Evolutionary conservation across 2,797 vertebrate genomes (phyloP), one percentile per base, ranked within the genome.

Genomic region (Astyanax mexicanus): DNA sequence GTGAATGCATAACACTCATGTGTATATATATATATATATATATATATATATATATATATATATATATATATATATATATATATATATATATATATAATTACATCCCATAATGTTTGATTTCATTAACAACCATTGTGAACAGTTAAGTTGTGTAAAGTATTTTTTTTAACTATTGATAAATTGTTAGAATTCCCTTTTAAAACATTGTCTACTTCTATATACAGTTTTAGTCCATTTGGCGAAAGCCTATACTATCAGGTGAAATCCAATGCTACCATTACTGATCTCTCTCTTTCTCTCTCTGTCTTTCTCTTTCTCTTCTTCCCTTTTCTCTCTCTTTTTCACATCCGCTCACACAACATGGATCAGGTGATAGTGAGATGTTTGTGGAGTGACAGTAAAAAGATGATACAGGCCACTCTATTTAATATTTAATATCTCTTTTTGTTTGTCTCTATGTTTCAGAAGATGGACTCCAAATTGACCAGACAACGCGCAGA

Each of bases 231-330:
- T 74, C 42, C 49, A 44, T 74, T 11, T 54, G 15, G 15, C 47
- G 75, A 38, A 72, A 81, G 37, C 9, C 25, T 58, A 81, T 64
- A 40, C 72, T 44, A 49, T 54, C 60, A 54, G 27, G 52, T 37
- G 67, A 21, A 45, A 57, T 75, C 72, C 38, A 49, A 75, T 11
- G 44, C 37, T 51, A 49, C 49, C 42, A 52, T 52, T 9, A 62
- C 27, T 51, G 49, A 58, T 49, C 51, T 40, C 13, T 55, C 44
- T 35, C 42, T 38, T 15, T 11, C 55, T 27, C 58, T 44, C 47
- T 1, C 12, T 47, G 69, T 42, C 25, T n/a, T 15, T 77, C 29
- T 19, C 0, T 78, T 47, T 58, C 42, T 12, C 51, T 13, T 45
- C 79, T 61, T 29, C 32, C 0, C 19, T 19, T 25, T 25, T 78